Conservation (phyloP, 2,888 invertebrate species). For the Trichopoda pennipes region DNA sequence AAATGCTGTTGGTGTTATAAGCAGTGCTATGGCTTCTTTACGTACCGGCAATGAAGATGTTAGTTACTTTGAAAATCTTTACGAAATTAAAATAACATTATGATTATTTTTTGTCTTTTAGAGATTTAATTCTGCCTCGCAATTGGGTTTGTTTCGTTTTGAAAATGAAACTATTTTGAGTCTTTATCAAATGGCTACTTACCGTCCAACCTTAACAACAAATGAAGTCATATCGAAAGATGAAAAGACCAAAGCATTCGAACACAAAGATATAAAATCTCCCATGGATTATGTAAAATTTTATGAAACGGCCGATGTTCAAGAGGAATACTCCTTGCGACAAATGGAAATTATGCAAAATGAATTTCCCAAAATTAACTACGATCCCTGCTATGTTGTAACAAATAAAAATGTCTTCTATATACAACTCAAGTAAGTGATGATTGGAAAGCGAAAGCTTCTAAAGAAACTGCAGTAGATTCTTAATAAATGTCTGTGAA, state of each 20-base stretch:
- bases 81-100: not conserved
- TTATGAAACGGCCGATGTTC: conserved; percentile 74
- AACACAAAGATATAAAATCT: conserved; percentile 77
- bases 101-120: conserved; percentile 60
- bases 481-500: no score
- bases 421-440: conserved; percentile 78
- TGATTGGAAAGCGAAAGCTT: no score
- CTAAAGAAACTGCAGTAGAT: no score
- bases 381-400: conserved; percentile 80
- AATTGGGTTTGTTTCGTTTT: conserved; percentile 78
- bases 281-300: conserved; percentile 79
- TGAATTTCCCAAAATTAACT: conserved; percentile 80
- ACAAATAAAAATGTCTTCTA: conserved; percentile 80
- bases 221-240: conserved; percentile 75
- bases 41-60: conserved; percentile 79
- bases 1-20: conserved; percentile 80
- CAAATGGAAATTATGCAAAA: conserved; percentile 80
- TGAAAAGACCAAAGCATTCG: conserved; percentile 76
- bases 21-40: conserved; percentile 80
- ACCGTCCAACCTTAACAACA: conserved; percentile 69
- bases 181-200: conserved; percentile 79
- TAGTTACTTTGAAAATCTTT: conserved; percentile 49
- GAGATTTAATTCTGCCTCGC: conserved; percentile 77
- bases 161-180: conserved; percentile 79
- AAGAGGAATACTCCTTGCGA: conserved; percentile 75